Conservation (phyloP, 1,140 invertebrate genomes). For the Hetaerina americana region DNA sequence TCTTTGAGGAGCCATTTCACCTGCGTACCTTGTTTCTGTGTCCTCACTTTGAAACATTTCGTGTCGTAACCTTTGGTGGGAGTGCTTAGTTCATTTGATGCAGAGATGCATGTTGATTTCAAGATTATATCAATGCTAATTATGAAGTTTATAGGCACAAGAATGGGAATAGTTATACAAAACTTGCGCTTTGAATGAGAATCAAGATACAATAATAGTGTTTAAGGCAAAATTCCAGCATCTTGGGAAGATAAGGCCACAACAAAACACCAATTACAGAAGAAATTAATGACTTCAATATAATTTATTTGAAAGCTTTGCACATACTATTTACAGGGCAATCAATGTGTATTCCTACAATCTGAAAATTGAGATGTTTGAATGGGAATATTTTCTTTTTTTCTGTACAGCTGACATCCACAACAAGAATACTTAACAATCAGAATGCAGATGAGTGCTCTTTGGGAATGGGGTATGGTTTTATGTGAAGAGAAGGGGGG, state of each 20-base stretch:
- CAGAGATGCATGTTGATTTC: too few relatives aligned
- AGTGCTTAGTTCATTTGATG: too few relatives aligned
- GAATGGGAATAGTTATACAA: too few relatives aligned
- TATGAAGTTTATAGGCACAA: too few relatives aligned
- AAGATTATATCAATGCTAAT: too few relatives aligned
- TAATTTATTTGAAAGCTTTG: conserved; percentile 13
- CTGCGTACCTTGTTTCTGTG: too few relatives aligned
- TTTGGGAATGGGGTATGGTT: not conserved
- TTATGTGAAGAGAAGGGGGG: not conserved
- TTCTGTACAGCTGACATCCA: conserved; percentile 11
- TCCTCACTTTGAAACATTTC: too few relatives aligned
- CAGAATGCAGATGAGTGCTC: not conserved
- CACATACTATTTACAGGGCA: conserved; percentile 15
- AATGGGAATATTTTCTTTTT: conserved; percentile 3
- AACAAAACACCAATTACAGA: not conserved
- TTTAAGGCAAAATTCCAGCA: too few relatives aligned
- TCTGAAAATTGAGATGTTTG: conserved; percentile 4
- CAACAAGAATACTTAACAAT: conserved; percentile 7
- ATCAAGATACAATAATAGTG: too few relatives aligned
- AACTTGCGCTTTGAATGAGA: too few relatives aligned
- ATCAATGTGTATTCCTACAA: conserved; percentile 7
- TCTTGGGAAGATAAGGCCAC: not conserved
- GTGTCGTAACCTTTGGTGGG: too few relatives aligned
- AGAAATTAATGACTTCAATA: conserved; percentile 3
- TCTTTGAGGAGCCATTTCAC: too few relatives aligned